Percentiles rank a stretch among this genome's conserved stretches.
Conservation (phyloP, 35 echinoderm and acorn worm species). For the Hemicentrotus pulcherrimus region DNA sequence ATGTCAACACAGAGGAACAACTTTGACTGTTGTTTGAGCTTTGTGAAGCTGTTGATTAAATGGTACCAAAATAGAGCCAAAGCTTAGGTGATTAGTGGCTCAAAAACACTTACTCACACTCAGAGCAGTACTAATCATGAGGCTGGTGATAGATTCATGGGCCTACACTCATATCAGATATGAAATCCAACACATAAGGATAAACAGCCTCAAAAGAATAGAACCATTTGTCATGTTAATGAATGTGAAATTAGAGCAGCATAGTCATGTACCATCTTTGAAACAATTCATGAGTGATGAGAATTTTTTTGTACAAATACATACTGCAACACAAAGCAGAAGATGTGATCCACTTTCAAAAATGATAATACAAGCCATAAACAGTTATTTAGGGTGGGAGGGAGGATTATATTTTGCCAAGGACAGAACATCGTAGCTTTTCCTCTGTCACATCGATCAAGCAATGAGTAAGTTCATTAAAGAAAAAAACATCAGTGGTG, state of each 20-base stretch:
- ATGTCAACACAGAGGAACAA: background rate
- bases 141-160: background rate
- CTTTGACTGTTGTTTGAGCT: background rate
- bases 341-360: background rate
- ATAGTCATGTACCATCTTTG: background rate
- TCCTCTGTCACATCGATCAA: background rate
- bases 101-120: constrained; percentile 6
- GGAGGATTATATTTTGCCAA: background rate
- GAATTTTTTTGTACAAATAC: background rate
- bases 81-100: constrained; percentile 1
- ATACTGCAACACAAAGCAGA: background rate
- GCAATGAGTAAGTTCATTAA: background rate
- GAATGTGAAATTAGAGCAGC: background rate
- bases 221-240: background rate
- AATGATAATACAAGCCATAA: background rate
- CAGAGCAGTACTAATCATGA: background rate
- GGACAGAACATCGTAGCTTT: background rate
- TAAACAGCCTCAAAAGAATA: background rate
- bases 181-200: background rate
- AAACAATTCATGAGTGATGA: background rate
- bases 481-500: background rate
- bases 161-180: background rate
- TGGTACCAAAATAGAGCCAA: background rate
- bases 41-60: background rate
- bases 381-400: background rate